Evolutionary conservation across 2,888 invertebrate species (phyloP).

Genomic region (Andrena camellia): DNA sequence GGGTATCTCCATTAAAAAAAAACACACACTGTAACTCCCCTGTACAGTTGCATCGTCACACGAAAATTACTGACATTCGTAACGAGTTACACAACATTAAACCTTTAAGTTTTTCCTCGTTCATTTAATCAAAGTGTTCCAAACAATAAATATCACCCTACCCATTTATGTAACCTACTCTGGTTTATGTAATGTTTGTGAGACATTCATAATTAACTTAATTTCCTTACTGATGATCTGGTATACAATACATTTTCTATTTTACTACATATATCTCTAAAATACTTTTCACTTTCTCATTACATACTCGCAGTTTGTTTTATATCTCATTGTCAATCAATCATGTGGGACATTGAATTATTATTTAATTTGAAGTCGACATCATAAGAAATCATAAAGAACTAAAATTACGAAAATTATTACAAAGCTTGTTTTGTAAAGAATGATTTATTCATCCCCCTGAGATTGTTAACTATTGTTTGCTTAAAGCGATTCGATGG

Average conservation of each 20-base stretch:
- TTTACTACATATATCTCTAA: not conserved
- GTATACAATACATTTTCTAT: not conserved
- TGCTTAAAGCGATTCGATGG: constrained; percentile 18
- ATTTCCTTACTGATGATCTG: not conserved
- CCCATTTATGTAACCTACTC: not conserved
- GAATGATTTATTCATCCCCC: not conserved
- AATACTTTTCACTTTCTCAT: too few species aligned
- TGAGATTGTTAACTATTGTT: constrained; percentile 22
- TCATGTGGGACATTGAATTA: too few species aligned
- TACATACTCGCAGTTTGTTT: too few species aligned
- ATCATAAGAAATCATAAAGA: not conserved
- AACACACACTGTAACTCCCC: not conserved
- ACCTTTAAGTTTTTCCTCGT: not conserved
- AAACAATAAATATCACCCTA: not conserved
- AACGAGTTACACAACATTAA: too few species aligned
- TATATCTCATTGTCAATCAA: too few species aligned
- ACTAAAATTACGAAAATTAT: not conserved
- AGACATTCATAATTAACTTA: not conserved
- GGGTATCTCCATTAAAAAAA: not conserved
- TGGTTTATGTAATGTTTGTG: not conserved
- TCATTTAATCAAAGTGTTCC: not conserved
- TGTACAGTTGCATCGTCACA: not conserved
- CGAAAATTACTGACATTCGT: not conserved
- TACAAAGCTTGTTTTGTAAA: not conserved
- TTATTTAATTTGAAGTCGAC: not conserved